Conservation (phyloP, 2,113 vertebrate species). For the Phocoena sinus region DNA sequence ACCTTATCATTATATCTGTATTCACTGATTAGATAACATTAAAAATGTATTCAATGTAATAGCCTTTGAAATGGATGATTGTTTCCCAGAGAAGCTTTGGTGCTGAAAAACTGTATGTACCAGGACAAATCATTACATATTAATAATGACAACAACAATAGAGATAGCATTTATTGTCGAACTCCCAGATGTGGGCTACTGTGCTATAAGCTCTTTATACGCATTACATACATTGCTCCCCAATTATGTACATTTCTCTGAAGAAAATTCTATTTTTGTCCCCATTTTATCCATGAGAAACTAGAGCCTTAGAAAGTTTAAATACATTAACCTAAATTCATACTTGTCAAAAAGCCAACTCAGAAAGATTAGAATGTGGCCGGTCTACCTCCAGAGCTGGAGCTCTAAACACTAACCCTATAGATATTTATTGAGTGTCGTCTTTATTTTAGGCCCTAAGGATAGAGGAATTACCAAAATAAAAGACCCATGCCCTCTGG, state of each 20-base stretch:
- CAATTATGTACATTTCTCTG: neutral
- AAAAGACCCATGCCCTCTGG: neutral
- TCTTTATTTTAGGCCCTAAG: neutral
- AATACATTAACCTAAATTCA: neutral
- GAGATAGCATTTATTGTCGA: neutral
- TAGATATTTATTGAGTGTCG: constrained; percentile 9
- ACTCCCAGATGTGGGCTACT: neutral
- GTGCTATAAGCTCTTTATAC: neutral
- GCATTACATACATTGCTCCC: neutral
- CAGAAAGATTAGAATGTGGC: neutral
- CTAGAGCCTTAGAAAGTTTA: neutral
- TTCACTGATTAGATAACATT: neutral
- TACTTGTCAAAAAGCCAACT: neutral
- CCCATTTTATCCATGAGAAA: neutral
- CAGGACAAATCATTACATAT: neutral
- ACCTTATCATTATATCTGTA: neutral
- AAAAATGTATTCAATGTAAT: neutral
- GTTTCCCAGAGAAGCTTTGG: neutral
- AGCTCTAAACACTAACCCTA: neutral
- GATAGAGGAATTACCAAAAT: neutral
- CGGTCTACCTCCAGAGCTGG: neutral
- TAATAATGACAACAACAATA: neutral
- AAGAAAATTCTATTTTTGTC: neutral
- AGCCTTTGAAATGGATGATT: constrained; percentile 7
- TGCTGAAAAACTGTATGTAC: neutral